phyloP scores from a whole-genome alignment of 2,888 invertebrate genomes.

The Clusia tigrina region DNA sequence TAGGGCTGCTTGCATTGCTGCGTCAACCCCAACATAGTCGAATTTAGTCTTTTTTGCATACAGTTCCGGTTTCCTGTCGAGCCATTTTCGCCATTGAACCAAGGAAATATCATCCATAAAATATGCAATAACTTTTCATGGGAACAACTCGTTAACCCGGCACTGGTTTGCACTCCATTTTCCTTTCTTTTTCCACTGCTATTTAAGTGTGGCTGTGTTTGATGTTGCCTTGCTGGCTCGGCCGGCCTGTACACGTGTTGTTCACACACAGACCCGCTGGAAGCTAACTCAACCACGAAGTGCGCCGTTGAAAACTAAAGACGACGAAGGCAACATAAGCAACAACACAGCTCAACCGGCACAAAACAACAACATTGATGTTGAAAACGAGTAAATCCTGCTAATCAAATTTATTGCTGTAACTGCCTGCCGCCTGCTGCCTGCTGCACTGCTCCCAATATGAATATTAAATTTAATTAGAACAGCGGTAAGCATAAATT shows the following conservation, averaged over 20 bases:
- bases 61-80: constrained; percentile 8
- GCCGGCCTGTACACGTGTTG: neutral
- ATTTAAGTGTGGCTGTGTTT: too few species aligned
- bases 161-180: neutral
- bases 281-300: neutral
- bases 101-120: constrained; percentile 35
- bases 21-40: neutral
- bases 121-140: constrained; percentile 54
- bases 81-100: constrained; percentile 16
- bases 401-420: constrained; percentile 57
- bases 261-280: neutral
- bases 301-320: neutral
- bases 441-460: constrained; percentile 38
- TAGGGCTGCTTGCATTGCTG: too few species aligned
- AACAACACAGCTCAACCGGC: too few species aligned
- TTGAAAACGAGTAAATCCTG: constrained; percentile 46
- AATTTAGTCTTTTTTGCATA: neutral
- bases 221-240: too few species aligned
- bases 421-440: constrained; percentile 15
- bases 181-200: neutral
- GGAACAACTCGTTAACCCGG: constrained; percentile 50
- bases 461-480: constrained; percentile 57
- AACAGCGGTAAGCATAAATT: constrained; percentile 50
- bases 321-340: constrained; percentile 7
- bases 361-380: constrained; percentile 10